phyloP scores from a whole-genome alignment of 2,888 invertebrate species.

The Eilema griseolum region DNA sequence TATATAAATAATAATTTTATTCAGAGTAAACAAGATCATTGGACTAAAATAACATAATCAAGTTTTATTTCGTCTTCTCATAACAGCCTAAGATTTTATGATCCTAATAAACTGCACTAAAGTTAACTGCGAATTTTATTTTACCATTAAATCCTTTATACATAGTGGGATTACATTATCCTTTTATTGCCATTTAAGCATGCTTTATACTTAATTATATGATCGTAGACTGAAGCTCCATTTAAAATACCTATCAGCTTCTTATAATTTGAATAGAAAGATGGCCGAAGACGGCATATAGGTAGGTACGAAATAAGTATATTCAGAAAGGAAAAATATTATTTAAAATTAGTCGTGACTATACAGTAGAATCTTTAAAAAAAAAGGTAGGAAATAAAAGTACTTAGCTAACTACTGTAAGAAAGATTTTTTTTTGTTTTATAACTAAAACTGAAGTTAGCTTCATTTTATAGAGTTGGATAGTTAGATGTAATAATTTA shows the following conservation, averaged over 20 bases:
- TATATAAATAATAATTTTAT: background rate
- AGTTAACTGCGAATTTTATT: constrained; percentile 41
- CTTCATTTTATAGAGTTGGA: background rate
- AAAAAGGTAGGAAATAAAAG: too few relatives aligned
- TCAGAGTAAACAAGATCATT: constrained; percentile 14
- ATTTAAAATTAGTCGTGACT: background rate
- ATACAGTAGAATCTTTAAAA: too few relatives aligned
- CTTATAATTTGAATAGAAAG: background rate
- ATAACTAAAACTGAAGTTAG: background rate
- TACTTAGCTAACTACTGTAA: too few relatives aligned
- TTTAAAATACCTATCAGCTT: background rate
- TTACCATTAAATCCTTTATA: constrained; percentile 38
- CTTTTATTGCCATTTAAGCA: constrained; percentile 30
- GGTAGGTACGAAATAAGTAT: background rate
- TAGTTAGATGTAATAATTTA: background rate
- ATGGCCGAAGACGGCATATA: background rate
- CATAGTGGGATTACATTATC: constrained; percentile 29
- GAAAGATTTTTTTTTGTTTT: too few relatives aligned
- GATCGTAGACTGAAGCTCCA: constrained; percentile 13
- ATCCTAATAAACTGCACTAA: constrained; percentile 40
- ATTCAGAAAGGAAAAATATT: background rate
- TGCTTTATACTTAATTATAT: constrained; percentile 29
- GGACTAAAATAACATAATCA: constrained; percentile 20
- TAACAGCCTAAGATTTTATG: constrained; percentile 42
- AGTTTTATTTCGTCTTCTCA: constrained; percentile 36